Percentiles rank a stretch among this genome's conserved stretches.
These are phyloP conservation scores for Tribolium madens DNA, from an alignment of 1,140 invertebrate species.

Conservation along the genomic window DNA sequence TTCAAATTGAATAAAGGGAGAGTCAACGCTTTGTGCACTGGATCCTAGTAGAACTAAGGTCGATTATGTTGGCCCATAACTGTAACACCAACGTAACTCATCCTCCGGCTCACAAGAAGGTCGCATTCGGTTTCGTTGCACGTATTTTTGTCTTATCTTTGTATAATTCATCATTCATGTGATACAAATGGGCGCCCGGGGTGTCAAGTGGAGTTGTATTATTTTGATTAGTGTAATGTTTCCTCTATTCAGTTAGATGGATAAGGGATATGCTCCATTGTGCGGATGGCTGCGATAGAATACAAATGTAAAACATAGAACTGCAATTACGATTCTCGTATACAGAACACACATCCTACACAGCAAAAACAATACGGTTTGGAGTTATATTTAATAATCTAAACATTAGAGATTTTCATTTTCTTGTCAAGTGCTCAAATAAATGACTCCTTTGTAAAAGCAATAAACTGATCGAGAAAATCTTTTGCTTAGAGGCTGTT, in stretches of 20 bases:
- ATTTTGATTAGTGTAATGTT: slow-evolving; percentile 59
- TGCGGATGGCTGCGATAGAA: slow-evolving; percentile 46
- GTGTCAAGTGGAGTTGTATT: slow-evolving; percentile 59
- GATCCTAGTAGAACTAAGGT: slow-evolving; percentile 6
- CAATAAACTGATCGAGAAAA: not conserved
- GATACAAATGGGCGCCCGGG: slow-evolving; percentile 53
- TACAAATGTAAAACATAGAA: slow-evolving; percentile 47
- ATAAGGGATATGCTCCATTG: slow-evolving; percentile 53
- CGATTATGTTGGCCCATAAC: slow-evolving; percentile 39
- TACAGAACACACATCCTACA: slow-evolving; percentile 22
- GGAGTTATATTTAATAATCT: not conserved
- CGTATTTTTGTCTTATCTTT: slow-evolving; percentile 57
- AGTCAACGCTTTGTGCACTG: slow-evolving; percentile 40
- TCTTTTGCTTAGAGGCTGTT: not conserved
- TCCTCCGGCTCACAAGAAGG: slow-evolving; percentile 24
- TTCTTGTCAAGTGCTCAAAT: not conserved
- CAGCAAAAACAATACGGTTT: not conserved
- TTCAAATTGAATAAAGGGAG: slow-evolving; percentile 44
- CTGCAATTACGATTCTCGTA: slow-evolving; percentile 12
- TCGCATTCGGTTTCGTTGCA: slow-evolving; percentile 51
- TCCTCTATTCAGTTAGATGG: slow-evolving; percentile 57
- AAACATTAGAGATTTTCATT: not conserved
- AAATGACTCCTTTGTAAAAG: not conserved
- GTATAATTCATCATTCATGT: slow-evolving; percentile 57
- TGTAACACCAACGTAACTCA: slow-evolving; percentile 40